Evolutionary conservation across 35 echinoderm and acorn worm species (phyloP).

Genomic region (Heliocidaris tuberculata): DNA sequence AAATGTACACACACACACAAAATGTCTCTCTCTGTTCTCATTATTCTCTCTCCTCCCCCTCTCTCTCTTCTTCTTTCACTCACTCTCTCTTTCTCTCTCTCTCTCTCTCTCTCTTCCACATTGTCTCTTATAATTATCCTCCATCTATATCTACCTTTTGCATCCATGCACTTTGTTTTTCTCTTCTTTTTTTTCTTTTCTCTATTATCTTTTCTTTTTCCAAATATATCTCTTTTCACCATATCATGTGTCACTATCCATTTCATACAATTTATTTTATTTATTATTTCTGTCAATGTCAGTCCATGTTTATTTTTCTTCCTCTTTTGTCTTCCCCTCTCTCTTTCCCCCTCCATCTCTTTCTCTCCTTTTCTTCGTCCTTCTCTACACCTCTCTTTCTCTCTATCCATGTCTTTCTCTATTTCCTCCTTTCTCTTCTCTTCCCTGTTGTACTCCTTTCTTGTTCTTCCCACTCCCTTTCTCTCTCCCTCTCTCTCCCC

Average conservation of each 20-base stretch:
- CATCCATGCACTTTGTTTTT: too few species aligned
- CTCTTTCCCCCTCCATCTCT: background rate
- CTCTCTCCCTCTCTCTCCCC: background rate
- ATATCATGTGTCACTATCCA: too few species aligned
- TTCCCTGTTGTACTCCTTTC: too few species aligned
- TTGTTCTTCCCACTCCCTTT: too few species aligned
- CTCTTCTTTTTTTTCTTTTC: too few species aligned
- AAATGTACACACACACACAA: background rate
- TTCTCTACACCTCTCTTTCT: background rate
- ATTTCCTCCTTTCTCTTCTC: background rate
- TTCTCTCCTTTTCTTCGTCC: background rate
- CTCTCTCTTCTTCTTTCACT: background rate
- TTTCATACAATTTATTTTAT: too few species aligned
- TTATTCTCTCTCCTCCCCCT: background rate
- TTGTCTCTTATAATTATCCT: too few species aligned
- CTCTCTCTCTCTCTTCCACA: background rate
- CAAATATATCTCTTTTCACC: too few species aligned
- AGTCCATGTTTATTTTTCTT: too few species aligned
- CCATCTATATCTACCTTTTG: too few species aligned
- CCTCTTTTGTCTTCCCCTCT: background rate
- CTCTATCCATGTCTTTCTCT: background rate
- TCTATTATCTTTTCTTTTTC: too few species aligned
- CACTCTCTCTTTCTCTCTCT: background rate
- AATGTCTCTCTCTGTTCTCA: background rate
- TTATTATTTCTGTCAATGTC: too few species aligned